Evolutionary conservation across 1,140 invertebrate genomes (phyloP).

Genomic region (Pogonus chalceus): DNA sequence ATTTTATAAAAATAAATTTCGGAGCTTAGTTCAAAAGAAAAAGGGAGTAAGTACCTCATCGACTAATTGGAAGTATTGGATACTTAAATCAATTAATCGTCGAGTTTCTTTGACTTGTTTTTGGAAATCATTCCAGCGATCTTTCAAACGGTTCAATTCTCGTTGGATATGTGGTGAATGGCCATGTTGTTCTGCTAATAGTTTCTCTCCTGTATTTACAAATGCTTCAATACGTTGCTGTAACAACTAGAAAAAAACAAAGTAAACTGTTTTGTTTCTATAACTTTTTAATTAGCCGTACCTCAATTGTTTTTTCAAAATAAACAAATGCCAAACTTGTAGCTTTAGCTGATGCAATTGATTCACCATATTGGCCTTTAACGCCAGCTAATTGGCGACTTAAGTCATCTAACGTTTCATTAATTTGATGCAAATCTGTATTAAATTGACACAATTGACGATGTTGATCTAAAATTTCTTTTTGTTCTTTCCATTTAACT

Average conservation of each 20-base stretch:
- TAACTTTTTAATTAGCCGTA: too few species aligned
- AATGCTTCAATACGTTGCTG: conserved; percentile 65
- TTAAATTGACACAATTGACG: conserved; percentile 59
- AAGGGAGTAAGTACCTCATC: conserved; percentile 34
- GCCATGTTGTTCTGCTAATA: conserved; percentile 46
- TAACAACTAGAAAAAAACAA: conserved; percentile 46
- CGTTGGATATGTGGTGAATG: conserved; percentile 48
- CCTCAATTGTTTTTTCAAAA: conserved; percentile 71
- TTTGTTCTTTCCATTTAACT: conserved; percentile 47
- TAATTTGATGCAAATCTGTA: conserved; percentile 61
- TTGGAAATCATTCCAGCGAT: conserved; percentile 64
- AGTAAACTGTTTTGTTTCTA: conserved; percentile 15
- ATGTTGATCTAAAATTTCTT: conserved; percentile 51
- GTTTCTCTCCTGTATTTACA: conserved; percentile 55
- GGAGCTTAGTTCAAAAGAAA: too few species aligned
- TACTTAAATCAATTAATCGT: conserved; percentile 42
- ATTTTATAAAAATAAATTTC: too few species aligned
- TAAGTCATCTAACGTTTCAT: conserved; percentile 57
- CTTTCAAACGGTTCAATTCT: conserved; percentile 55
- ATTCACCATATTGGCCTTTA: conserved; percentile 61
- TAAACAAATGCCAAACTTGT: conserved; percentile 62
- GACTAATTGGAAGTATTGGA: conserved; percentile 47
- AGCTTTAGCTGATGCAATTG: conserved; percentile 53
- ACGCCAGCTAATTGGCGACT: conserved; percentile 50
- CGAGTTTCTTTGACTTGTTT: conserved; percentile 56